Base-by-base conservation (phyloP, 2,888 invertebrate genomes). In the Linnaemya tessellans region DNA sequence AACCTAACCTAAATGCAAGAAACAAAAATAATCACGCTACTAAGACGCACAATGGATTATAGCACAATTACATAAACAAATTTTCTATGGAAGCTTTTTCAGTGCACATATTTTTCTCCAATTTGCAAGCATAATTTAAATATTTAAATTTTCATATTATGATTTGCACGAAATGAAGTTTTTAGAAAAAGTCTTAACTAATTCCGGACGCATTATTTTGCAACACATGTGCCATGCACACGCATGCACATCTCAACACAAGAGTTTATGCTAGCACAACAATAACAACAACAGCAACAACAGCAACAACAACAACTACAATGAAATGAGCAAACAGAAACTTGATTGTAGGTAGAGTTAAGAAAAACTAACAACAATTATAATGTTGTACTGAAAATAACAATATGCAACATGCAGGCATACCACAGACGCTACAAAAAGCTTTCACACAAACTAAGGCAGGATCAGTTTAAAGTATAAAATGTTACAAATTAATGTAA, bases 401-500 rank as follows among this genome's bases (percentile, higher is more conserved):
- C 25, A 58, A 60, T 30, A 58, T 78, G 58, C 49, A 71, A 25
- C 54, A 46, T 46, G 46, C 35, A 82, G 56, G 35, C 60, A 51
- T 38, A 56, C 70, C 56, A 71, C 65, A 64, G 49, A 75, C 46
- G 25, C n/a, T 20, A 62, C n/a, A 67, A 49, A 49, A 56, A 43
- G 1, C 25, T 7, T 38, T 35, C 46, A 54, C 22, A 46, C 67
- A 54, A 20, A 60, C 65, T 46, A 18, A 41, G 41, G 10, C 35
- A 73, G 43, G 56, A 58, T 22, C 73, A 71, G 60, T 62, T 68
- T 64, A 65, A 74, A 70, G 46, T 73, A 74, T 84, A 70, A 85
- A 79, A 82, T 80, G 70, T 77, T 74, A 78, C 64, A 78, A 86
- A 86, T 86, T 84, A 84, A 86, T 84, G 79, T 77, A 75, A 67